Conservation (phyloP, 2,888 invertebrate species). For the Agrotis clavis region DNA sequence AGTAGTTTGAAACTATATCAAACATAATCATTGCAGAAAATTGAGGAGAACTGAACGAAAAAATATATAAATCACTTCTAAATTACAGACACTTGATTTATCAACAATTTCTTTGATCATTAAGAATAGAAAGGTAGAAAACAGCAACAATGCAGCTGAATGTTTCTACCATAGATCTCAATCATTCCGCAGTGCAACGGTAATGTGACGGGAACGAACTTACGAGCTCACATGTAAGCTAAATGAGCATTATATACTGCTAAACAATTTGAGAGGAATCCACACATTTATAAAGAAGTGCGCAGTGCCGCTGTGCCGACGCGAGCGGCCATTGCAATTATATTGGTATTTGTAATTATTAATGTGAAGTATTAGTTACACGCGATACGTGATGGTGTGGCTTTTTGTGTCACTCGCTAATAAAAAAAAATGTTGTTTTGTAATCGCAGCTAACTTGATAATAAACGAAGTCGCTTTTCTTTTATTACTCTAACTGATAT, state of each 20-base stretch:
- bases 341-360: conserved; percentile 77
- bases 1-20: conserved; percentile 10
- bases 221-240: conserved; percentile 51
- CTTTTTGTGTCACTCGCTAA: conserved; percentile 61
- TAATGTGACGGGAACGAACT: conserved; percentile 54
- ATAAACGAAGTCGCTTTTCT: conserved; percentile 30
- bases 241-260: conserved; percentile 61
- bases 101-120: conserved; percentile 44
- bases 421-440: conserved; percentile 40
- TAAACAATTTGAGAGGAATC: conserved; percentile 65
- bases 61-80: conserved; percentile 39
- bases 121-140: conserved; percentile 38
- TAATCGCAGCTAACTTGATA: conserved; percentile 35
- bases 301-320: conserved; percentile 51
- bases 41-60: conserved; percentile 24
- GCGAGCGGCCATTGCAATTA: conserved; percentile 75
- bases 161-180: conserved; percentile 51
- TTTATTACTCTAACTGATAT: conserved; percentile 2
- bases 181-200: conserved; percentile 41
- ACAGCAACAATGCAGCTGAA: conserved; percentile 31
- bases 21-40: conserved; percentile 28
- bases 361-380: conserved; percentile 69
- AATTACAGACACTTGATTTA: conserved; percentile 43
- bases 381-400: conserved; percentile 62
- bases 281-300: conserved; percentile 61